Evolutionary conservation across 2,888 invertebrate species (phyloP), one percentile per base, ranked within the genome.

Genomic region (Aphidius colemani): DNA sequence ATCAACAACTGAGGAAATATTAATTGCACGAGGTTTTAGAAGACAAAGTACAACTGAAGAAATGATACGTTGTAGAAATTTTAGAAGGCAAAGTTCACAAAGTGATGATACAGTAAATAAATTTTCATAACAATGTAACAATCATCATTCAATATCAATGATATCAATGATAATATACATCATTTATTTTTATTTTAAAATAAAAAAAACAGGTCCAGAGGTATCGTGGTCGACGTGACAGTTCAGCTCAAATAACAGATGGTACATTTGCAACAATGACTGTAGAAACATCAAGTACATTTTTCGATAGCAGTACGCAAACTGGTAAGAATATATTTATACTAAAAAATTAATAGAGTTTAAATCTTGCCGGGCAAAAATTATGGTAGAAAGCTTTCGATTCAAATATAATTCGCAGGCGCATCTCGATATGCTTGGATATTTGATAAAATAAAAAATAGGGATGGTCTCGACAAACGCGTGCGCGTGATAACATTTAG

Each of bases 191-290:
- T 1, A 18, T 7, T 8, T 13, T 60, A 41, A 40, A 53, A 46
- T 8, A 49, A 43, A 9, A 10, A 50, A 13, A 44, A 49, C 79
- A 70, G 82, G 80, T 80, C 39, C 82, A 82, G 68, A 75, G 82
- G 71, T 87, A 78, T 67, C 85, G 91, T 13, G 92, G 93, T 0
- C 85, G 93, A 2, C 85, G 93, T 9, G 95, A 95, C 79, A 95
- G 95, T 1, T 90, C 92, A 53, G 94, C 94, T 0, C 95, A 95
- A 84, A 95, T 95, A 75, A 89, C 93, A 61, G 95, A 95, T 77
- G 95, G 95, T 11, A 95, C 95, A 40, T 90, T 95, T 70, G 94
- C 92, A 43, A 92, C 94, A 46, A 95, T 95, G 95, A 94, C 94
- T 0, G 94, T 95, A 40, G 95, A 95, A 82, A 95, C 95, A 4